Percentiles rank a stretch among this genome's conserved stretches.
These are phyloP conservation scores for Sigmodon hispidus DNA, from an alignment of 2,113 vertebrate species.

Conservation along the genomic window DNA sequence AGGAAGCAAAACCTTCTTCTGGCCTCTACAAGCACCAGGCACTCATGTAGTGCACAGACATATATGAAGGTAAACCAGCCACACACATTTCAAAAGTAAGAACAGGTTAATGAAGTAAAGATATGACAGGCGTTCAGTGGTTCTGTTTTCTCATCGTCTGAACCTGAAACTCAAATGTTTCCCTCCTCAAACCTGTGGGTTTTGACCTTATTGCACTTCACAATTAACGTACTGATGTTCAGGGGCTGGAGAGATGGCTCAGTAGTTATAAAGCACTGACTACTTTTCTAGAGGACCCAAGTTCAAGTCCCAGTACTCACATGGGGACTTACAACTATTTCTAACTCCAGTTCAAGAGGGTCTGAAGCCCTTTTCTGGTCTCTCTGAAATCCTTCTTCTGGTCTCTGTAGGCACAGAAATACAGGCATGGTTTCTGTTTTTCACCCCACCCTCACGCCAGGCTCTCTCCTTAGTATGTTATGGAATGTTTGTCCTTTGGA, in stretches of 20 bases:
- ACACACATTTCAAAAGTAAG: background rate
- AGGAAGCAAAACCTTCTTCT: background rate
- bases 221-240: background rate
- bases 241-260: background rate
- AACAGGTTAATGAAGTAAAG: background rate
- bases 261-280: background rate
- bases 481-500: background rate
- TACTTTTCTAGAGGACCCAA: background rate
- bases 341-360: background rate
- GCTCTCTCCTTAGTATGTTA: background rate
- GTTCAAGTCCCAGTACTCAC: background rate
- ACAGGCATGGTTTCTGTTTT: background rate
- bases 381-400: background rate
- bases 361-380: background rate
- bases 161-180: background rate
- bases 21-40: background rate
- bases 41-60: background rate
- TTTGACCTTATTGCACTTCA: constrained; percentile 19
- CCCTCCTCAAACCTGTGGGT: background rate
- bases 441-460: background rate
- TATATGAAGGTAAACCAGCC: background rate
- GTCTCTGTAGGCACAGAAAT: background rate
- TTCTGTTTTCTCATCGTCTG: background rate
- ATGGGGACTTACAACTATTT: background rate
- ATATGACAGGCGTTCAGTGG: background rate